Evolutionary conservation across 1,140 invertebrate species (phyloP).

Genomic region (Sinonovacula constricta): DNA sequence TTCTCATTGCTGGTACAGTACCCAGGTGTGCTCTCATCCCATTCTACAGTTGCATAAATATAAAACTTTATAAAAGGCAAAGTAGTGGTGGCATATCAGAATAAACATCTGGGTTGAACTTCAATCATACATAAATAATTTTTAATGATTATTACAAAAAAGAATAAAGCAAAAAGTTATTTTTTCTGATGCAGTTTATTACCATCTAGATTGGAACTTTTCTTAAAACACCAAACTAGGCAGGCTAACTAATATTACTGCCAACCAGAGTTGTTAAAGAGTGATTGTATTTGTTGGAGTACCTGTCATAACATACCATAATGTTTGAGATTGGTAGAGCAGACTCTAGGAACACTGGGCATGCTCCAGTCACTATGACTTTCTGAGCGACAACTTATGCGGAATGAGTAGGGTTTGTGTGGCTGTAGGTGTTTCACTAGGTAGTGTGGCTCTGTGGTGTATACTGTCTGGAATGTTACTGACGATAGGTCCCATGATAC

Average conservation of each 20-base stretch:
- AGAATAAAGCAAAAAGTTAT: too few relatives aligned
- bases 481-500: constrained; percentile 55
- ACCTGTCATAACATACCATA: constrained; percentile 70
- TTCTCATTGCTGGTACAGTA: constrained; percentile 72
- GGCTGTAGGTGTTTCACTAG: constrained; percentile 69
- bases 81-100: background rate
- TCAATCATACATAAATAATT: too few relatives aligned
- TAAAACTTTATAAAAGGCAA: constrained; percentile 25
- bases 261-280: too few relatives aligned
- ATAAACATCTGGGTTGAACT: too few relatives aligned
- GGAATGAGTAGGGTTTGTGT: constrained; percentile 69
- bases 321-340: constrained; percentile 67
- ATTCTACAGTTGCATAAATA: constrained; percentile 65
- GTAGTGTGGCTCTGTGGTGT: constrained; percentile 62
- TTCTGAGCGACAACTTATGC: constrained; percentile 67
- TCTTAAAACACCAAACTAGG: too few relatives aligned
- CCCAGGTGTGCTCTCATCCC: constrained; percentile 59
- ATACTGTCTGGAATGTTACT: constrained; percentile 69
- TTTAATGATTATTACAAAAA: too few relatives aligned
- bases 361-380: constrained; percentile 64
- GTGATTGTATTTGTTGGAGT: too few relatives aligned
- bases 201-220: too few relatives aligned
- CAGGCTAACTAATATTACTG: too few relatives aligned
- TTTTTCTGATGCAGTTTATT: too few relatives aligned
- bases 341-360: constrained; percentile 70